Evolutionary conservation across 2,797 vertebrate species (phyloP).

Genomic region (Enteromius viviparus): DNA sequence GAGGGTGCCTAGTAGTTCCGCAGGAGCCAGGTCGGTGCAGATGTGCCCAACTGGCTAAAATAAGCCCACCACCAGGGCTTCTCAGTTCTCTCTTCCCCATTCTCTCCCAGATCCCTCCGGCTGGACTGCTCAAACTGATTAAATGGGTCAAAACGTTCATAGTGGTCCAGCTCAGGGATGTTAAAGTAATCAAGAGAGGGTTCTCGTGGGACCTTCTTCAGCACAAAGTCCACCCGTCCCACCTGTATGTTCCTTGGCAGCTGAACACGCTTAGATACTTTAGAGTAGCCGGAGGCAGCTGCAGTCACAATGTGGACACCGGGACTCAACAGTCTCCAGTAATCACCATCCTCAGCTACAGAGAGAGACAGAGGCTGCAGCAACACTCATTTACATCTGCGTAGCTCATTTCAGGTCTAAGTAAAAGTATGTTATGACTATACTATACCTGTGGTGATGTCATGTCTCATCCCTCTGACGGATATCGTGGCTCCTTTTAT

Average conservation of each 20-base stretch:
- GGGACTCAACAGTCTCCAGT: constrained; percentile 90
- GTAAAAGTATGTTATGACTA: neutral
- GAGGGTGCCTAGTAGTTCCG: constrained; percentile 74
- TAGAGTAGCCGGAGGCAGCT: constrained; percentile 86
- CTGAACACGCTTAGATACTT: constrained; percentile 85
- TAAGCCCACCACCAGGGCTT: constrained; percentile 99
- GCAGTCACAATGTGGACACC: constrained; percentile 87
- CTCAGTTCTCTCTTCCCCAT: constrained; percentile 74
- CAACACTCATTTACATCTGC: neutral
- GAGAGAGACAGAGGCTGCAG: constrained; percentile 8
- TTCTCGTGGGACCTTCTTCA: constrained; percentile 78
- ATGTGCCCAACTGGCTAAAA: constrained; percentile 85
- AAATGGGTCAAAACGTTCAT: constrained; percentile 79
- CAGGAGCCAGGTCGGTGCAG: constrained; percentile 91
- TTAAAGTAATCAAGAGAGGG: constrained; percentile 75
- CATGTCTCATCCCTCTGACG: constrained; percentile 89
- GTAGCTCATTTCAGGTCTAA: neutral
- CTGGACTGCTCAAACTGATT: constrained; percentile 80
- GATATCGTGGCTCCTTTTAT: constrained; percentile 89
- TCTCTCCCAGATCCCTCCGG: constrained; percentile 56
- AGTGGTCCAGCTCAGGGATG: constrained; percentile 72
- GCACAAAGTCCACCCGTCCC: constrained; percentile 88
- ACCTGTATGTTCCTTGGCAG: constrained; percentile 85
- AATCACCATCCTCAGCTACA: constrained; percentile 90
- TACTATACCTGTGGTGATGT: constrained; percentile 86